Percentiles rank a stretch among this genome's conserved stretches.
Conservation (phyloP, 2,888 invertebrate genomes). For the Rhorus exstirpatorius region DNA sequence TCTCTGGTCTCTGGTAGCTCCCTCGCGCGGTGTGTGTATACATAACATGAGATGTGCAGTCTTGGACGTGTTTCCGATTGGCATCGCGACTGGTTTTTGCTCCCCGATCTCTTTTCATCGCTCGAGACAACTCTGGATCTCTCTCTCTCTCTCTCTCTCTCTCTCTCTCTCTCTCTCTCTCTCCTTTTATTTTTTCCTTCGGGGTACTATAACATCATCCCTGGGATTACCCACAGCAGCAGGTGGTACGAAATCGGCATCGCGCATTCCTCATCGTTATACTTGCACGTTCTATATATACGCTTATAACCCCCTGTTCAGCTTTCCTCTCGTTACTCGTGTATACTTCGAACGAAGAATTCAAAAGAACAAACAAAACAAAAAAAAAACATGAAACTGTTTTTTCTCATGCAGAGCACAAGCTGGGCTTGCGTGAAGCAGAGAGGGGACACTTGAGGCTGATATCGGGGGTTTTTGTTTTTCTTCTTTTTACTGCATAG, state of each 20-base stretch:
- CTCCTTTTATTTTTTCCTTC: constrained; percentile 31
- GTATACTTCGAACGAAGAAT: too few species aligned
- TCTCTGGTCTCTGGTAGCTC: too few species aligned
- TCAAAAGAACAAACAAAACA: too few species aligned
- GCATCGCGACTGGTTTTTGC: constrained; percentile 72
- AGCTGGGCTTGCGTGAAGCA: too few species aligned
- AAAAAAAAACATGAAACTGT: too few species aligned
- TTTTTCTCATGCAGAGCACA: too few species aligned
- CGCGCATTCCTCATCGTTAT: constrained; percentile 42
- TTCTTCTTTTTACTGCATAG: too few species aligned
- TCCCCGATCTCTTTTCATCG: constrained; percentile 57
- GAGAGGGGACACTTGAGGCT: too few species aligned
- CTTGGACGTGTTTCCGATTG: constrained; percentile 68
- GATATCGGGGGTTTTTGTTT: too few species aligned
- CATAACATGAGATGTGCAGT: constrained; percentile 50
- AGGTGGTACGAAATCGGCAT: constrained; percentile 56
- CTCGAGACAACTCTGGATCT: constrained; percentile 20
- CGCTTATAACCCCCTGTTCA: too few species aligned
- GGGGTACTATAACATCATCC: too few species aligned
- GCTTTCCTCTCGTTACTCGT: too few species aligned
- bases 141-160: constrained; percentile 18
- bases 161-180: constrained; percentile 27
- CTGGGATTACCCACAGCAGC: constrained; percentile 50
- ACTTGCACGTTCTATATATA: constrained; percentile 28
- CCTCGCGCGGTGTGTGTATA: constrained; percentile 18